Base-by-base conservation (phyloP, 2,113 vertebrate species). In the Corythornis cristatus region DNA sequence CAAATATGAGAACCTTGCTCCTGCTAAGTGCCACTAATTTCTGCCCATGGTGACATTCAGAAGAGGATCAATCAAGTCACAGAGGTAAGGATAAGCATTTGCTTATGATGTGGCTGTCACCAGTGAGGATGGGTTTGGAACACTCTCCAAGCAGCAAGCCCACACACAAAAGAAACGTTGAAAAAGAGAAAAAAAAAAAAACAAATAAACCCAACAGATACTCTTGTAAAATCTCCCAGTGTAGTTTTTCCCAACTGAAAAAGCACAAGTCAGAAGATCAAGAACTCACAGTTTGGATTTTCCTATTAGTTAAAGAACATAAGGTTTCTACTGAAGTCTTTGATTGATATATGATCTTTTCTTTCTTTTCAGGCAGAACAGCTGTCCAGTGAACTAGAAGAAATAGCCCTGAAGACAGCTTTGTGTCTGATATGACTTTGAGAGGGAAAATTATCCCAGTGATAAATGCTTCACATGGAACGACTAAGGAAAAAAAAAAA, bases 341-440 rank as follows among this genome's bases (percentile, higher is more conserved):
- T 93, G 87, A 94, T 57, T 96, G 84, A 96, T 95, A 93, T 46
- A 90, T 71, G 75, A 90, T 87, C 94, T 96, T 92, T 93, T 83
- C 75, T 85, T 92, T 91, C 94, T 95, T 96, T 95, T 93, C 94
- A 96, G 82, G 87, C 95, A 91, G 72, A 96, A 93, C 82, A 94
- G 94, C 89, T 91, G 94, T 94, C 95, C 94, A 93, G 81, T 85
- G 94, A 96, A 87, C 89, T 95, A 94, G 96, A 94, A 96, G 91
- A 95, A 96, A 95, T 62, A 94, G 75, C 94, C 89, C 91, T 5
- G 71, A 93, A 96, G 91, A 95, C 91, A 96, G 86, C 67, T 94
- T 90, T 94, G 89, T 92, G 50, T 94, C 89, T 83, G 78, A 93
- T 87, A 93, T 8, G 67, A 95, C 89, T 94, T 78, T 93, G 89